Conservation (phyloP, 2,113 vertebrate species). For the Vombatus ursinus region DNA sequence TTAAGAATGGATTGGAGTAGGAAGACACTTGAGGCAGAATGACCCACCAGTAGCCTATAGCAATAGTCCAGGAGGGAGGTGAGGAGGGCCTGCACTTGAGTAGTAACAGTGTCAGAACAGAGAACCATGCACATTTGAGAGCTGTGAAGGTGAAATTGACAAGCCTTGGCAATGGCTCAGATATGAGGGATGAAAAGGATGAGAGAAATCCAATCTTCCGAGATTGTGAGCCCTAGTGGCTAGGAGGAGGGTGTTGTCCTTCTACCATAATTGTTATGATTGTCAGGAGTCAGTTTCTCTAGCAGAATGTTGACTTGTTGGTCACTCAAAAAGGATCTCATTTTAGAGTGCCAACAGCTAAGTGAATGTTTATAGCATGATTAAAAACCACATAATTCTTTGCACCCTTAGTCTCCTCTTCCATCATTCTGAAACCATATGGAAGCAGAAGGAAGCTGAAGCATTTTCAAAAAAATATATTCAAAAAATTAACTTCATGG, state of each 20-base stretch:
- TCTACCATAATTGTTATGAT: background rate
- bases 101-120: too few relatives aligned
- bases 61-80: background rate
- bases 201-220: too few relatives aligned
- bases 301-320: background rate
- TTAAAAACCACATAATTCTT: background rate
- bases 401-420: background rate
- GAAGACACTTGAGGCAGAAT: background rate
- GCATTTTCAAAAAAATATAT: background rate
- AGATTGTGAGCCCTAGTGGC: background rate
- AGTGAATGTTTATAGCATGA: background rate
- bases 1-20: background rate
- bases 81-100: too few relatives aligned
- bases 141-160: too few relatives aligned
- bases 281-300: background rate
- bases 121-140: too few relatives aligned
- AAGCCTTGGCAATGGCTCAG: too few relatives aligned
- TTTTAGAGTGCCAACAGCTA: background rate
- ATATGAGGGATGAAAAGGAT: too few relatives aligned
- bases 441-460: background rate
- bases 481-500: background rate
- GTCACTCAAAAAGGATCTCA: background rate
- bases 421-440: background rate
- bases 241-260: background rate
- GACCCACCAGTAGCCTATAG: background rate